Evolutionary conservation across 1,140 invertebrate genomes (phyloP).

Genomic region (Pseudachorutes palmiensis): DNA sequence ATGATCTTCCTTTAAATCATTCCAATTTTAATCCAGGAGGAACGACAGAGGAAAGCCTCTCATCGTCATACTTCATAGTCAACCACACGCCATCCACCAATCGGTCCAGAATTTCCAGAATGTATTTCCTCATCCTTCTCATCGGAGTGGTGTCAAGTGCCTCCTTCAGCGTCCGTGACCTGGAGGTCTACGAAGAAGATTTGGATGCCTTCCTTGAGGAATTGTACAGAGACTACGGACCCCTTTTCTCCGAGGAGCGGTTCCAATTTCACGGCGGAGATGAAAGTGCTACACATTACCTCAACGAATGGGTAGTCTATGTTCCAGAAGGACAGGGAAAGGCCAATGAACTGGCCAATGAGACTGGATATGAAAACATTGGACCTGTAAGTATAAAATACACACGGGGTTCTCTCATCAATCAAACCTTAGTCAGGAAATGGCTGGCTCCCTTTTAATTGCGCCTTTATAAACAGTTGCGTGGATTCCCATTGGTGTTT

Average conservation of each 20-base stretch:
- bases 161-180: neutral
- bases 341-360: slow-evolving; percentile 46
- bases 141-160: neutral
- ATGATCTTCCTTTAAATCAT: neutral
- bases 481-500: slow-evolving; percentile 52
- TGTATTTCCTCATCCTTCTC: neutral
- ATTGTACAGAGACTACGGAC: slow-evolving; percentile 32
- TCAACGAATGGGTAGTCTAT: slow-evolving; percentile 53
- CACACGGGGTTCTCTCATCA: too few species aligned
- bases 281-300: slow-evolving; percentile 41
- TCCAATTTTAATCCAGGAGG: slow-evolving; percentile 1
- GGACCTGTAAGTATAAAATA: slow-evolving; percentile 44
- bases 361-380: slow-evolving; percentile 48
- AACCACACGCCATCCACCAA: neutral
- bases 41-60: too few species aligned
- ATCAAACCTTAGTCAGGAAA: too few species aligned
- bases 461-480: slow-evolving; percentile 41
- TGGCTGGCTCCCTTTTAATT: neutral
- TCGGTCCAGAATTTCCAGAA: neutral
- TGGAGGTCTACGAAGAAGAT: slow-evolving; percentile 6
- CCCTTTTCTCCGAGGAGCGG: slow-evolving; percentile 22
- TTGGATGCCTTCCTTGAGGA: slow-evolving; percentile 27
- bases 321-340: slow-evolving; percentile 45
- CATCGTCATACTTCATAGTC: neutral
- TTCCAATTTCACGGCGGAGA: slow-evolving; percentile 29